Evolutionary conservation across 2,113 vertebrate species (phyloP).

Genomic region (Felis catus): DNA sequence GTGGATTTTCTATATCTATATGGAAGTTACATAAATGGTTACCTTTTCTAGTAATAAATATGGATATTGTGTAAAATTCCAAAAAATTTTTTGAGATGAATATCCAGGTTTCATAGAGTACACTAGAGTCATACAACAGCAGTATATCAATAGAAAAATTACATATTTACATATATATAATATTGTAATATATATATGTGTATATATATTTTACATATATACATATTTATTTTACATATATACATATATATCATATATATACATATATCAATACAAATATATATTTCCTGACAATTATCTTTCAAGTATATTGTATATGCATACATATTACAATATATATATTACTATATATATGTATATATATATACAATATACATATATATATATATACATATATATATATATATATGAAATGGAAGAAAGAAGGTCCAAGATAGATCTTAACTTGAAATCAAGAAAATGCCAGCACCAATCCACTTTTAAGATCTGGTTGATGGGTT

Average conservation of each 20-base stretch:
- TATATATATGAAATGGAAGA: not conserved
- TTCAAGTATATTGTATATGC: too few relatives aligned
- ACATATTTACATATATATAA: too few relatives aligned
- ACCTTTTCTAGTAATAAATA: slow-evolving; percentile 12
- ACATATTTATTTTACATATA: too few relatives aligned
- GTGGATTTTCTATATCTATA: not conserved
- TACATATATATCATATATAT: too few relatives aligned
- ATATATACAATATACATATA: not conserved
- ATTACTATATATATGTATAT: not conserved
- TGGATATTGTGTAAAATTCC: not conserved
- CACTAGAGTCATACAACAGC: not conserved
- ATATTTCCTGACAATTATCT: too few relatives aligned
- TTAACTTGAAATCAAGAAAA: slow-evolving; percentile 54
- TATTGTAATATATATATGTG: too few relatives aligned
- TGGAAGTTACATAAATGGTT: not conserved
- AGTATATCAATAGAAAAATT: not conserved
- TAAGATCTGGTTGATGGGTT: not conserved
- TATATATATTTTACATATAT: too few relatives aligned
- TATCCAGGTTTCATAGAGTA: not conserved
- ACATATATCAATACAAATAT: too few relatives aligned
- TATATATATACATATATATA: not conserved
- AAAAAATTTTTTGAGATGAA: not conserved
- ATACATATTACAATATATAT: not conserved
- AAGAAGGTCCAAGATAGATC: not conserved
- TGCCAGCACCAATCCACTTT: not conserved